Base-by-base conservation (phyloP, 2,888 invertebrate genomes). In the Noctua comes region DNA sequence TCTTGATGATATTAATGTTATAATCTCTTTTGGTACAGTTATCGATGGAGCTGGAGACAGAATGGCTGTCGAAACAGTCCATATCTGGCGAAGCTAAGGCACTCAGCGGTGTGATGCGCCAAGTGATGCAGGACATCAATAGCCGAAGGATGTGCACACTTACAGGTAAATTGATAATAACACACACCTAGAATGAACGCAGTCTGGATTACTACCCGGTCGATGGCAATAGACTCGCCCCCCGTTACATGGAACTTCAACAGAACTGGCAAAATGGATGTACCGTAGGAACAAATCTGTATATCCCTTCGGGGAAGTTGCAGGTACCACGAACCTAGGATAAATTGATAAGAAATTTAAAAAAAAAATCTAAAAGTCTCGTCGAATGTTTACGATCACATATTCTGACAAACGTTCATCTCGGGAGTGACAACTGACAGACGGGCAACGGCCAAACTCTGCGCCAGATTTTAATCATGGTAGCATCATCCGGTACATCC, bases 41-140 rank as follows among this genome's bases (percentile, higher is more conserved):
- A 88, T 97, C 97, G 40, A 97, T 98, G 95, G 98, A 98, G 96
- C 92, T 98, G 80, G 98, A 98, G 91, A 97, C 97, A 79, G 97
- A 97, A 83, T 98, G 98, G 95, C 94, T 98, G 43, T 98, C 98
- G 1, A 97, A 97, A 91, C 97, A 97, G 90, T 96, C 96, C 0
- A 93, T 92, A 83, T 96, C 97, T 0, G 97, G 96, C 3, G 97
- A 97, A 74, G 97, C 97, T 7, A 97, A 96, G 81, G 97, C 97
- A 69, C 97, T 98, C 79, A 95, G 96, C 40, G 96, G 97, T n/a
- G 95, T 98, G 31, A 97, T 98, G 89, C 94, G 97, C 80, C 97
- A 98, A 90, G 98, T 98, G 16, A 97, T 98, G 95, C 96, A 97
- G 80, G 98, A 98, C 89, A 97, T 98, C 82, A 98, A 98, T 93